Base-by-base conservation (phyloP, 2,113 vertebrate species). In the Scytalopus superciliaris region DNA sequence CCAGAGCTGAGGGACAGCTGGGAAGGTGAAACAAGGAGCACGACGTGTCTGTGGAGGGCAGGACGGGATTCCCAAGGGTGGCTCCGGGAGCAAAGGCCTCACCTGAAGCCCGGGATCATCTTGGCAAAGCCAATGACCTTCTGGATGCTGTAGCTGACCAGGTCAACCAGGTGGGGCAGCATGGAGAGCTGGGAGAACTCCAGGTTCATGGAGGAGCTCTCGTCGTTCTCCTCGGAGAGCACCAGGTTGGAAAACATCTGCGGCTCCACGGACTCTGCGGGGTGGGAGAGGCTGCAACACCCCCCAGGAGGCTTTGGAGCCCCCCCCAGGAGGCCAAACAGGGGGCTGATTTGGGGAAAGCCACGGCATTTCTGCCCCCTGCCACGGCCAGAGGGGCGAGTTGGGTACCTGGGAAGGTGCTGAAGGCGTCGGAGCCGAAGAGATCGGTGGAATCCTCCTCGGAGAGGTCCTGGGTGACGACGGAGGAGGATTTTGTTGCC, bases 41-140 rank as follows among this genome's bases (percentile, higher is more conserved):
- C 1, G 27, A 42, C 12, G 70, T 15, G 47, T 28, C n/a, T 35
- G 72, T 2, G 39, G 35, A n/a, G 31, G 55, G 59, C 12, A 40
- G 70, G 39, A 28, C 0, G 1, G 53, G 28, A 47, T 80, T 64
- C 72, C 75, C 0, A 0, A 27, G 56, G 9, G 37, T 1, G 5
- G 70, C 19, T 14, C 12, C 4, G 56, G 49, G 59, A 78, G 40
- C 63, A 18, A 68, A 73, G 0, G 2, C 57, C 97, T 92, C 92
- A 99, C 99, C 98, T 99, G 98, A 99, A 99, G 1, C 99, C 99
- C 0, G 99, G 99, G 95, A 99, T 99, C 99, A 99, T 99, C 96
- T 99, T 99, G 93, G 99, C 99, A 90, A 99, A 99, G 90, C 99
- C 98, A 3, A 99, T 99, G 79, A 99, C 99, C 96, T 99, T 99